Base-by-base conservation (phyloP, 2,888 invertebrate species). In the Sesamia inferens region DNA sequence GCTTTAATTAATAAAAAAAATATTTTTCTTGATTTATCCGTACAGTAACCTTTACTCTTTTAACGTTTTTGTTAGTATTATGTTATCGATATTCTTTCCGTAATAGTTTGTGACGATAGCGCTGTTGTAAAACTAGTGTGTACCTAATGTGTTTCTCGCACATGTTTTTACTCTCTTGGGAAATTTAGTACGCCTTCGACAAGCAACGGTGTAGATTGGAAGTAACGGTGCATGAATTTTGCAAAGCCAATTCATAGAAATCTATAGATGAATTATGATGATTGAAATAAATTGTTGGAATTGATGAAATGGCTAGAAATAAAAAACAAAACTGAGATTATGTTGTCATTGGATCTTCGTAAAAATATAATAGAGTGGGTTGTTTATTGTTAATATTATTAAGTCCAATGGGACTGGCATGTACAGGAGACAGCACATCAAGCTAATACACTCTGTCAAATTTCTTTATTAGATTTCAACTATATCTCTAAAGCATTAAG, bases 161-260 rank as follows among this genome's bases (percentile, higher is more conserved):
- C 55, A 51, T 55, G 24, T 74, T 54, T 82, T 65, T 48, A 42
- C 44, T 62, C 83, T 71, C 80, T 47, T 55, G 83, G 76, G 71
- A 81, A 80, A 83, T 81, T 63, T 59, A 62, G 57, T 58, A 68
- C n/a, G 51, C 59, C 39, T 71, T 75, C 75, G 58, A 68, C 68
- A 78, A 72, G 73, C 47, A 73, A 42, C 57, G 44, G 8, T 47
- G 51, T 59, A 42, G 51, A 74, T 61, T 68, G 69, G 39, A 62
- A 65, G 47, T 42, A 63, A 48, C 16, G 47, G 5, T 39, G 65
- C 59, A 78, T 78, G 44, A 22, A 76, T 76, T 81, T 47, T 81
- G 24, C 59, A 81, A 61, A 61, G 51, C 24, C 65, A 57, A 4
- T 58, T 61, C 24, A 62, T 24, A 42, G 42, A n/a, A 72, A 61